These are phyloP conservation scores for Albula goreensis DNA, from an alignment of 2,113 vertebrate genomes.

Conservation along the genomic window DNA sequence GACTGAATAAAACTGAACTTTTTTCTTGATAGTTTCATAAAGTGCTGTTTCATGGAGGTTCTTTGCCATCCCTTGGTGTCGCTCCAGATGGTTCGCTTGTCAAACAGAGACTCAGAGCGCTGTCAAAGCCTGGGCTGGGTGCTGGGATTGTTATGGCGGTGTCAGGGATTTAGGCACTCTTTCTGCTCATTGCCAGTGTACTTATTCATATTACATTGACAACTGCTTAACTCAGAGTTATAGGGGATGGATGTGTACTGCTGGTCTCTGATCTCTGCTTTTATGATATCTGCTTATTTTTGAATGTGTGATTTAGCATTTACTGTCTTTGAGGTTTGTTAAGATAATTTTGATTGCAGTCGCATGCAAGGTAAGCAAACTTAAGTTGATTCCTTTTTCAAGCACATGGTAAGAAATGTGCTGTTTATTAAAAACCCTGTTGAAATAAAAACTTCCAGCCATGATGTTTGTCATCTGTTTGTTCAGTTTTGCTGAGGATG, in stretches of 20 bases:
- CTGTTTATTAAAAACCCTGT: background rate
- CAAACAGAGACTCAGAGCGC: constrained; percentile 50
- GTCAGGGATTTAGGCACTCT: constrained; percentile 22
- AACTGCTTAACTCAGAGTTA: constrained; percentile 52
- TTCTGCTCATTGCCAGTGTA: constrained; percentile 44
- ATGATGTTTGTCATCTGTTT: background rate
- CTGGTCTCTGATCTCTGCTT: background rate
- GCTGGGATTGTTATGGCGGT: constrained; percentile 26
- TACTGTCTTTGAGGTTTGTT: background rate
- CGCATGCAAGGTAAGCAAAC: background rate
- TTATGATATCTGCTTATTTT: background rate
- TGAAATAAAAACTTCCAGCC: background rate
- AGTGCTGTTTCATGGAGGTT: constrained; percentile 45
- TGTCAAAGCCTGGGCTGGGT: constrained; percentile 48
- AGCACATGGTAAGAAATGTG: background rate
- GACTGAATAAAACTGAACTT: constrained; percentile 27
- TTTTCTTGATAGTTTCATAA: constrained; percentile 30
- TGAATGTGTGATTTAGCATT: background rate
- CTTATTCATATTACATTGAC: constrained; percentile 47
- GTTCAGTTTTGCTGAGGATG: background rate
- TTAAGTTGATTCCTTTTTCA: background rate
- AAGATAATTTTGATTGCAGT: background rate
- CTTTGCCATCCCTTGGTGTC: constrained; percentile 34
- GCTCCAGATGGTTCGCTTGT: constrained; percentile 33
- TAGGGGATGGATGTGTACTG: background rate